Base-by-base conservation (phyloP, 2,113 vertebrate genomes). In the Myodes glareolus region DNA sequence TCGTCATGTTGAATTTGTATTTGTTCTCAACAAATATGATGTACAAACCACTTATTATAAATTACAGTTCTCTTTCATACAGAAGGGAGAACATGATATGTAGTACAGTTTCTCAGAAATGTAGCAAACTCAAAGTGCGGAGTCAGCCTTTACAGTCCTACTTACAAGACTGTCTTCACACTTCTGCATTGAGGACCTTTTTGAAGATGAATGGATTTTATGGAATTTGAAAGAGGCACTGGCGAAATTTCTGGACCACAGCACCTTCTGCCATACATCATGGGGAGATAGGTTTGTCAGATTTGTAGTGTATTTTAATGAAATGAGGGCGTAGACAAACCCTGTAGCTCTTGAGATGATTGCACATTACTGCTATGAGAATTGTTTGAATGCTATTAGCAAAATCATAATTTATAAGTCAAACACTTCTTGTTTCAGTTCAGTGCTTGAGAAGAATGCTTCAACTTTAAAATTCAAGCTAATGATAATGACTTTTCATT, bases 1-100 rank as follows among this genome's bases (percentile, higher is more conserved):
- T 98, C 98, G 96, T 72, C 73, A 91, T 95, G 72, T 94, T 97
- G 88, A 98, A 97, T 92, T 67, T 67, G 1, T 89, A 19, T 89
- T 67, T 95, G 77, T 31, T 3, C 55, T 97, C 45, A 88, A 91
- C 29, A 97, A 95, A 86, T 12, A 94, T 31, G 36, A 97, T n/a
- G 1, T 92, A 55, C 4, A 96, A 70, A 81, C 47, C 27, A 86
- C 21, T 81, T 91, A 82, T 27, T n/a, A 96, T 94, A n/a, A 76
- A 76, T 55, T 73, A 94, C 13, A 94, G 77, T 95, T 58, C 29
- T 45, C 91, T 19, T 0, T 88, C 45, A 87, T 13, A 68, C 10
- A 0, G 65, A 77, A 8, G 7, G 14, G 33, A 70, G 90, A n/a
- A 65, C 0, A 7, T 50, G 5, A 63, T 50, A 9, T 0, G 17